Conservation (phyloP, 2,888 invertebrate species). For the Calephelis perditalis region DNA sequence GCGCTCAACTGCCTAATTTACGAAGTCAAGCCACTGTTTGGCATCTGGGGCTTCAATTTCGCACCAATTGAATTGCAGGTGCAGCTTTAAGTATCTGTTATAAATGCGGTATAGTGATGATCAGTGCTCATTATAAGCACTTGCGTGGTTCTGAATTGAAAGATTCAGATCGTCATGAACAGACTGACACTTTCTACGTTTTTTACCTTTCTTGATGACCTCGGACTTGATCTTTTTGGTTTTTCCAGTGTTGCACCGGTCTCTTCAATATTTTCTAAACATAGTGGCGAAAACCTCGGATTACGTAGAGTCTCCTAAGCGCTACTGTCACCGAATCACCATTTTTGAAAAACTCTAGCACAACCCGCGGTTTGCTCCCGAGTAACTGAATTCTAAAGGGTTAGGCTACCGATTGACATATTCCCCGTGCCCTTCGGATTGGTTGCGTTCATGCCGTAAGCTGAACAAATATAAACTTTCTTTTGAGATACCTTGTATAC, state of each 20-base stretch:
- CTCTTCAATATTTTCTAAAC: conserved; percentile 22
- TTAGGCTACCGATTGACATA: conserved; percentile 21
- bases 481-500: conserved; percentile 14
- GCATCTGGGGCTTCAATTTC: too few species aligned
- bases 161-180: too few species aligned
- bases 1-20: too few species aligned
- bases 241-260: conserved; percentile 27
- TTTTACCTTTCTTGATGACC: neutral
- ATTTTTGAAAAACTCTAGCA: conserved; percentile 20
- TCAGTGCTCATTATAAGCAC: too few species aligned
- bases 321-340: conserved; percentile 29
- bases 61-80: too few species aligned
- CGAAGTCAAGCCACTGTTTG: too few species aligned
- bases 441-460: conserved; percentile 24
- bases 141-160: too few species aligned
- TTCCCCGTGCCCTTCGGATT: conserved; percentile 20
- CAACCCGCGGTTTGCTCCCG: too few species aligned
- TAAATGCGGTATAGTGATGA: too few species aligned
- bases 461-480: conserved; percentile 21
- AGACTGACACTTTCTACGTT: too few species aligned
- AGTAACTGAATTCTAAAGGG: conserved; percentile 24
- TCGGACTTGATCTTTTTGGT: neutral
- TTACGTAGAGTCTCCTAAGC: conserved; percentile 28
- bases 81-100: too few species aligned
- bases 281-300: conserved; percentile 23